phyloP scores from a whole-genome alignment of 2,113 vertebrate species.

The Apeltes quadracus region DNA sequence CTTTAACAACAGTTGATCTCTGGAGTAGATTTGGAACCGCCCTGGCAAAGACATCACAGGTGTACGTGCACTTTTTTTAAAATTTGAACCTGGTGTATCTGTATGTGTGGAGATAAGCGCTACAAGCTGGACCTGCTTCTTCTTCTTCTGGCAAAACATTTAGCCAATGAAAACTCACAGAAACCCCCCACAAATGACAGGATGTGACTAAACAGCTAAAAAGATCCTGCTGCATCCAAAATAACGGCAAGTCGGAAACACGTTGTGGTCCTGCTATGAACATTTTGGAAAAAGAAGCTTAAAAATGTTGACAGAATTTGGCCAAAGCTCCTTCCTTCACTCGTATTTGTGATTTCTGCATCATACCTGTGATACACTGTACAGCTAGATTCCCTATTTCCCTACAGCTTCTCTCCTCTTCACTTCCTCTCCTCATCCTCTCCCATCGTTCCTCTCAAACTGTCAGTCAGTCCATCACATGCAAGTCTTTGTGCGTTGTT shows the following conservation, averaged over 20 bases:
- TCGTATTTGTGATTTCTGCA: conserved; percentile 1
- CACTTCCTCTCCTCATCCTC: conserved; percentile 46
- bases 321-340: neutral
- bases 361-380: neutral
- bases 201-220: neutral
- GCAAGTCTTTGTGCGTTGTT: conserved; percentile 85
- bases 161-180: conserved; percentile 30
- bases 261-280: neutral
- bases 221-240: neutral
- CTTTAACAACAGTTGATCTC: neutral
- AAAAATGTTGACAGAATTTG: conserved; percentile 3
- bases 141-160: conserved; percentile 5
- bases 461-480: conserved; percentile 92
- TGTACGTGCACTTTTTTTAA: neutral
- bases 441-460: conserved; percentile 61
- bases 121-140: conserved; percentile 2
- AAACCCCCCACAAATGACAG: neutral
- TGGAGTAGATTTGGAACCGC: neutral
- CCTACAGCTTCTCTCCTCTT: conserved; percentile 37
- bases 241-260: neutral
- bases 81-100: neutral
- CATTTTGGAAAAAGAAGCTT: conserved; percentile 5
- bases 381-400: conserved; percentile 17
- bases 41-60: neutral
- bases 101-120: conserved; percentile 9